Evolutionary conservation across 2,888 invertebrate genomes (phyloP).

Genomic region (Ophion costatus): DNA sequence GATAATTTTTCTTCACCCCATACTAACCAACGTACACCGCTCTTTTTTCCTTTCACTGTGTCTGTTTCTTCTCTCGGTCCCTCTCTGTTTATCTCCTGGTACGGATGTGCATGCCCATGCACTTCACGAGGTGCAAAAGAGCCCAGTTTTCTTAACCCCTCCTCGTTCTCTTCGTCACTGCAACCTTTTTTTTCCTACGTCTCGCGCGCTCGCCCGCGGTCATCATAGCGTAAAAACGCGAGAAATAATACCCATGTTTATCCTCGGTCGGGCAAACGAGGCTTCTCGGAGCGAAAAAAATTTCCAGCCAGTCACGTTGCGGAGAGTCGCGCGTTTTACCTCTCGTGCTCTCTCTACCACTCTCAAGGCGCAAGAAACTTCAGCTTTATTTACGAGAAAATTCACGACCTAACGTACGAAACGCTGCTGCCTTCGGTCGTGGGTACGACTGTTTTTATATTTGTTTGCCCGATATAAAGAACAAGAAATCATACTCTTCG

Average conservation of each 20-base stretch:
- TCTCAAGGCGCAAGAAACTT: conserved; percentile 28
- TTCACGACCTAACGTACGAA: conserved; percentile 24
- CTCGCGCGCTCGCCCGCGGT: conserved; percentile 24
- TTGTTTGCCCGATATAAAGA: conserved; percentile 23
- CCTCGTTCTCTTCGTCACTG: conserved; percentile 52
- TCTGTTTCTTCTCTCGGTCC: background rate
- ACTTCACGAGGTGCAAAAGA: conserved; percentile 10
- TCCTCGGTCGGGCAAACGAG: conserved; percentile 36
- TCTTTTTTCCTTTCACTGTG: background rate
- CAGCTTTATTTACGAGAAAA: conserved; percentile 30
- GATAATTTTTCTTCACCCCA: conserved; percentile 58
- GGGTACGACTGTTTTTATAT: background rate
- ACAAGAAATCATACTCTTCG: background rate
- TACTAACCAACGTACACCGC: conserved; percentile 29
- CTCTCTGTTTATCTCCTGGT: background rate
- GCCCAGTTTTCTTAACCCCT: conserved; percentile 32
- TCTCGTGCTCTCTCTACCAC: background rate
- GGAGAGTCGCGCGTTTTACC: conserved; percentile 14
- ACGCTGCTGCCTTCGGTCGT: background rate
- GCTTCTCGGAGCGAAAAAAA: conserved; percentile 33
- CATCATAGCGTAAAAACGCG: conserved; percentile 49
- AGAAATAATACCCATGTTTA: conserved; percentile 57
- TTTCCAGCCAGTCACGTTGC: conserved; percentile 38
- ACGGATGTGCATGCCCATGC: background rate
- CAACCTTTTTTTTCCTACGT: conserved; percentile 46